These are phyloP conservation scores for Gasteruption jaculator DNA, from an alignment of 2,888 invertebrate species.

Conservation along the genomic window DNA sequence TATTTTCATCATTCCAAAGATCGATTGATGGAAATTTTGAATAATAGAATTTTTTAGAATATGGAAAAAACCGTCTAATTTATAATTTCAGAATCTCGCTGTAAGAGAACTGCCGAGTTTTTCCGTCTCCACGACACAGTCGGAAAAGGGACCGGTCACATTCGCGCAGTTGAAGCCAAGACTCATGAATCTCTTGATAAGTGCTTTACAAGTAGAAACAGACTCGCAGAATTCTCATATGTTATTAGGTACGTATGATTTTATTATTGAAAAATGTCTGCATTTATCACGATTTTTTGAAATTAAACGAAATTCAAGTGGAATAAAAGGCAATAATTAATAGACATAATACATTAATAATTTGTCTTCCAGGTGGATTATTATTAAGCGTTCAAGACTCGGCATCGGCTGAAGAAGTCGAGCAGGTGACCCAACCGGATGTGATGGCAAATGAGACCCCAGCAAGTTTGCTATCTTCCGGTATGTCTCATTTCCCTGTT, in stretches of 20 bases:
- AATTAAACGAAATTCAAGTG: slow-evolving; percentile 3
- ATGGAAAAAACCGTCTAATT: too few species aligned
- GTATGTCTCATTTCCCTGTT: too few species aligned
- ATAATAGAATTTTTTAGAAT: too few species aligned
- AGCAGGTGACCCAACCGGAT: slow-evolving; percentile 59
- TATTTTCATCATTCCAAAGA: too few species aligned
- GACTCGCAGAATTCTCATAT: slow-evolving; percentile 86
- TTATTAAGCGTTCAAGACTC: slow-evolving; percentile 76
- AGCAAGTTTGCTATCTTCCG: slow-evolving; percentile 66
- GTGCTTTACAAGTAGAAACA: slow-evolving; percentile 77
- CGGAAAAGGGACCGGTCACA: slow-evolving; percentile 51
- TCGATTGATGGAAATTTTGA: too few species aligned
- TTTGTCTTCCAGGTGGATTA: slow-evolving; percentile 59
- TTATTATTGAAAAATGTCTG: slow-evolving; percentile 9
- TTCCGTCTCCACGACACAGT: slow-evolving; percentile 21
- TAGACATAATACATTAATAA: slow-evolving; percentile 12
- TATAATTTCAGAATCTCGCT: slow-evolving; percentile 55
- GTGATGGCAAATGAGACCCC: slow-evolving; percentile 53
- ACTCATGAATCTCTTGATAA: slow-evolving; percentile 75
- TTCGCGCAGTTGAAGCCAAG: slow-evolving; percentile 70
- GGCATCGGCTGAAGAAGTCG: slow-evolving; percentile 69
- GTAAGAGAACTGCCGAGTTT: slow-evolving; percentile 62
- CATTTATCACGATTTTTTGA: slow-evolving; percentile 2
- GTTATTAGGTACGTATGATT: slow-evolving; percentile 59
- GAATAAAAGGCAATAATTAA: slow-evolving; percentile 3